A percentile compares a stretch with the other conserved stretches of the same genome.
These are phyloP conservation scores for Solea solea DNA, from an alignment of 2,113 vertebrate genomes.

Conservation along the genomic window DNA sequence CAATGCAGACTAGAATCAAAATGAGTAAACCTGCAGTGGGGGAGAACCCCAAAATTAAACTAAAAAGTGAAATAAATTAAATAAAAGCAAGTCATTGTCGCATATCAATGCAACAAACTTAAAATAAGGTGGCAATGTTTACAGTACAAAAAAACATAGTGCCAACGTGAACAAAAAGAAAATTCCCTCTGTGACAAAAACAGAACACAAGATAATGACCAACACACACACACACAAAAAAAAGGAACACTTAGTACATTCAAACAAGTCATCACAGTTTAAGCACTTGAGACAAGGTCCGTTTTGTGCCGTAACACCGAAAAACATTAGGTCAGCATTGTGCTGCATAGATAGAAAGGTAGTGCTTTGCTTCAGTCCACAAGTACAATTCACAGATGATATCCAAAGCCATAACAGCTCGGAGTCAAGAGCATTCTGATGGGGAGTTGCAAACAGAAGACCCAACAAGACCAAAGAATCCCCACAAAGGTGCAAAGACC, in stretches of 20 bases:
- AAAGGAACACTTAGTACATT: constrained; percentile 77
- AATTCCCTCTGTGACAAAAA: constrained; percentile 54
- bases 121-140: constrained; percentile 62
- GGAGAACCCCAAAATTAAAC: constrained; percentile 40
- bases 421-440: constrained; percentile 27
- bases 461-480: constrained; percentile 25
- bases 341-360: constrained; percentile 76
- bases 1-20: constrained; percentile 39
- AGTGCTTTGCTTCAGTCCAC: constrained; percentile 64
- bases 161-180: constrained; percentile 52
- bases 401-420: constrained; percentile 48
- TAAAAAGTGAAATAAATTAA: constrained; percentile 76
- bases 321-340: constrained; percentile 65
- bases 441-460: constrained; percentile 48
- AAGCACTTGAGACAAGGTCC: constrained; percentile 78
- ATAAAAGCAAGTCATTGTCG: constrained; percentile 69
- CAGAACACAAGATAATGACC: constrained; percentile 31
- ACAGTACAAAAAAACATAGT: constrained; percentile 57
- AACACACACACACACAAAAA: constrained; percentile 85
- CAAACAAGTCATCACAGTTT: constrained; percentile 88
- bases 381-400: constrained; percentile 42
- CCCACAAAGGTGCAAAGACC: constrained; percentile 30
- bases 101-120: constrained; percentile 62
- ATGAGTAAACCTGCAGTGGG: constrained; percentile 16
- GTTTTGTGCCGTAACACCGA: constrained; percentile 76